Conservation (phyloP, 1,140 invertebrate species). For the Berghia stephanieae region DNA sequence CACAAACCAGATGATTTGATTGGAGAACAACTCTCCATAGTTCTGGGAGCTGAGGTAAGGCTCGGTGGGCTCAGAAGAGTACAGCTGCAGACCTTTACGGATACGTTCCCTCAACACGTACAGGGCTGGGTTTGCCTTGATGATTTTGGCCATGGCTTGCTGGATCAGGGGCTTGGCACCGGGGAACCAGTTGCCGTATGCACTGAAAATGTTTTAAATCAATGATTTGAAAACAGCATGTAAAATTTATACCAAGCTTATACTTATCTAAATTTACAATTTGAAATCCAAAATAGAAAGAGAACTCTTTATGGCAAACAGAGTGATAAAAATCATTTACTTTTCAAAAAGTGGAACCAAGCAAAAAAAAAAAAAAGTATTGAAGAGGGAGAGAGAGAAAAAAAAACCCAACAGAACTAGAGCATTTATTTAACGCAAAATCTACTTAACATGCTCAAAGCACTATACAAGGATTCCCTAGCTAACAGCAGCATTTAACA, state of each 20-base stretch:
- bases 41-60: conserved; percentile 99
- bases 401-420: too few species aligned
- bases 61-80: conserved; percentile 99
- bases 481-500: too few species aligned
- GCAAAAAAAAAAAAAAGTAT: too few species aligned
- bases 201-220: conserved; percentile 69
- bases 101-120: conserved; percentile 98
- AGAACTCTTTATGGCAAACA: too few species aligned
- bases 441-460: too few species aligned
- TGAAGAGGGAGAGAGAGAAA: too few species aligned
- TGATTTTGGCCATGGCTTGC: conserved; percentile 99
- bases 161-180: conserved; percentile 98
- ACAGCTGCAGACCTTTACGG: conserved; percentile 96
- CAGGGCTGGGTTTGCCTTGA: conserved; percentile 99
- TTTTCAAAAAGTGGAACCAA: too few species aligned
- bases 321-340: too few species aligned
- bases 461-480: too few species aligned
- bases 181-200: conserved; percentile 99
- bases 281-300: too few species aligned
- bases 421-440: too few species aligned
- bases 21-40: conserved; percentile 98
- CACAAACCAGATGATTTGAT: conserved; percentile 99
- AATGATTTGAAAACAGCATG: neutral
- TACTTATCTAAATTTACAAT: too few species aligned
- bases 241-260: conserved; percentile 4